A percentile compares a stretch with the other conserved stretches of the same genome.
These are phyloP conservation scores for Semnornis frantzii DNA, from an alignment of 2,113 vertebrate species.

Conservation along the genomic window DNA sequence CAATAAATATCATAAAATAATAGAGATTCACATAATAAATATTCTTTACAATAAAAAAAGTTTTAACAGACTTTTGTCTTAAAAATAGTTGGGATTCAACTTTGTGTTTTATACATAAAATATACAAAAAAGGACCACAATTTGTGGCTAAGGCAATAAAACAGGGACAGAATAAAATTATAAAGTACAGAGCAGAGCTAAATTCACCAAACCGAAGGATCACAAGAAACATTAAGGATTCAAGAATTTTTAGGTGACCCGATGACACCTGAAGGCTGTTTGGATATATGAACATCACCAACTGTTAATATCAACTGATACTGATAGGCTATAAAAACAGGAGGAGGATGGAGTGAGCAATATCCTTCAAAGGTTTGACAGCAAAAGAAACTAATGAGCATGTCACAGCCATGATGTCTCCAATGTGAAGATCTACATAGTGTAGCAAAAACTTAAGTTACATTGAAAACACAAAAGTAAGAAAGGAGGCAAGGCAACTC, in stretches of 20 bases:
- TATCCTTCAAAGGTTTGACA: conserved; percentile 59
- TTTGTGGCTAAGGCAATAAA: conserved; percentile 83
- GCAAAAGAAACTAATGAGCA: conserved; percentile 3
- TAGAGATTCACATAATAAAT: conserved; percentile 99
- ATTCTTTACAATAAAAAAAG: conserved; percentile 98
- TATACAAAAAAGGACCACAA: conserved; percentile 90
- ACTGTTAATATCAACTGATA: conserved; percentile 60
- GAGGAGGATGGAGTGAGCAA: conserved; percentile 15
- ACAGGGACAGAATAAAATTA: conserved; percentile 76
- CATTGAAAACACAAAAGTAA: background rate
- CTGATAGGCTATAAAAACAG: background rate
- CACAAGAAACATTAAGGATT: conserved; percentile 42
- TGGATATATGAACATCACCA: conserved; percentile 65
- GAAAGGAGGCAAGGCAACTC: background rate
- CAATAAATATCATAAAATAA: conserved; percentile 99
- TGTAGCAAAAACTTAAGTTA: conserved; percentile 21
- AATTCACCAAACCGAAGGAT: conserved; percentile 54
- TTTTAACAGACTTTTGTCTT: conserved; percentile 95
- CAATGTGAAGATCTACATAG: conserved; percentile 68
- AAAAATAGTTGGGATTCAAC: conserved; percentile 98
- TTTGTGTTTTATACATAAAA: conserved; percentile 95
- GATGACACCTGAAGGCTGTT: conserved; percentile 51
- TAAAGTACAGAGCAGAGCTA: conserved; percentile 73
- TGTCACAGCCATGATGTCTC: conserved; percentile 55
- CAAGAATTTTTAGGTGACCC: conserved; percentile 62